Conservation (phyloP, 2,113 vertebrate genomes). For the Heloderma charlesbogerti region DNA sequence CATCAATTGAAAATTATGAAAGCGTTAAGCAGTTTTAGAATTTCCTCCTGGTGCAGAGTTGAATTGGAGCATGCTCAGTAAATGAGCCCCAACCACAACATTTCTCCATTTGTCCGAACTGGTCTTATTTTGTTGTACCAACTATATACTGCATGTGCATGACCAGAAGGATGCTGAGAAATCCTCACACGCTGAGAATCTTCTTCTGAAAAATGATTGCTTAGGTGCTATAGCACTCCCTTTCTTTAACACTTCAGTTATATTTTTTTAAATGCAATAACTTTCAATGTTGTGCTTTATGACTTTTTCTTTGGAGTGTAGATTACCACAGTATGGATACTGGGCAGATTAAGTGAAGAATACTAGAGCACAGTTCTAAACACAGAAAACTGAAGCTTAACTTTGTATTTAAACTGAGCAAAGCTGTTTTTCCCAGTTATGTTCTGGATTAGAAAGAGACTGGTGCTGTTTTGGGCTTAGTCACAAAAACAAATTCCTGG, state of each 20-base stretch:
- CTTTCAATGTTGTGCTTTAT: background rate
- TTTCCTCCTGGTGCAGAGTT: constrained; percentile 60
- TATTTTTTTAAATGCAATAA: constrained; percentile 22
- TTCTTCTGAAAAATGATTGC: constrained; percentile 50
- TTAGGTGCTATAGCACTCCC: constrained; percentile 22
- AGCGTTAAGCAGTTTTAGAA: constrained; percentile 24
- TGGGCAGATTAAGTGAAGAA: constrained; percentile 29
- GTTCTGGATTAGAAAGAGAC: constrained; percentile 28
- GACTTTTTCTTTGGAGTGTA: constrained; percentile 35
- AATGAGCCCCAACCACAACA: constrained; percentile 70
- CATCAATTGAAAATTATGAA: constrained; percentile 8
- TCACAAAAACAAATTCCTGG: constrained; percentile 4
- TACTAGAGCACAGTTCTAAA: constrained; percentile 13
- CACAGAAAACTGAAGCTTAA: constrained; percentile 23
- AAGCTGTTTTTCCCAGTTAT: constrained; percentile 36
- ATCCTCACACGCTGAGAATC: constrained; percentile 58
- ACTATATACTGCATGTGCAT: constrained; percentile 83
- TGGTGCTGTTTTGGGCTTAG: constrained; percentile 34
- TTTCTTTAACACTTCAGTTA: constrained; percentile 34
- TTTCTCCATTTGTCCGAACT: constrained; percentile 56
- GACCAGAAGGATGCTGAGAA: constrained; percentile 70
- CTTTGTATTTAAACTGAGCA: constrained; percentile 27
- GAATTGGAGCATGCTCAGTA: constrained; percentile 87
- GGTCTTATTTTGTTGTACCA: constrained; percentile 60
- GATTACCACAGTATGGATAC: constrained; percentile 23